These are phyloP conservation scores for Coenonympha glycerion DNA, from an alignment of 2,888 invertebrate genomes.

Conservation along the genomic window DNA sequence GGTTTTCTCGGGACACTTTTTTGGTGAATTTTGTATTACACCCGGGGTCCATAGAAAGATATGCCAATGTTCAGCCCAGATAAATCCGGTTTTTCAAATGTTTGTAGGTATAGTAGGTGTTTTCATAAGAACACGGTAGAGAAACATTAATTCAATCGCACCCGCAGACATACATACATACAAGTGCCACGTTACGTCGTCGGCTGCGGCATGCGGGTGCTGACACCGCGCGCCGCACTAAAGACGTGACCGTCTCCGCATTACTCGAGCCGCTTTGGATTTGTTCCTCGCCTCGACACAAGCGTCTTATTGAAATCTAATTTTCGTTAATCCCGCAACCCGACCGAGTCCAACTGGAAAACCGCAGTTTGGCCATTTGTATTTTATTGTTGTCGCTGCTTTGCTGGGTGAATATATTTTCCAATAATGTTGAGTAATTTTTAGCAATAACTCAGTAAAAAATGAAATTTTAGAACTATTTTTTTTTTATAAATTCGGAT, in stretches of 20 bases:
- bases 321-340: constrained; percentile 68
- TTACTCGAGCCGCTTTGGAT: constrained; percentile 60
- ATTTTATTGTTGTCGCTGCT: constrained; percentile 55
- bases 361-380: constrained; percentile 44
- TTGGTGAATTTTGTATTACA: too few species aligned
- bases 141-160: neutral
- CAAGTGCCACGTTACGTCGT: too few species aligned
- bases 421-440: too few species aligned
- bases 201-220: constrained; percentile 13
- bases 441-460: too few species aligned
- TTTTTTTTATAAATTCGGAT: too few species aligned
- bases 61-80: too few species aligned
- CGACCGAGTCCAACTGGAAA: constrained; percentile 45
- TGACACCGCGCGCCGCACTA: constrained; percentile 36
- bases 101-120: neutral
- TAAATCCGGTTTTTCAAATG: too few species aligned
- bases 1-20: too few species aligned
- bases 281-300: constrained; percentile 58
- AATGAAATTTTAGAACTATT: too few species aligned
- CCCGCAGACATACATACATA: too few species aligned
- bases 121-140: neutral
- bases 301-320: constrained; percentile 75
- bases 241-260: constrained; percentile 63
- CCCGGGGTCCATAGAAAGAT: too few species aligned
- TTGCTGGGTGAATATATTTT: constrained; percentile 23